Evolutionary conservation across 2,888 invertebrate species (phyloP), one percentile per base, ranked within the genome.

Genomic region (Craniophora ligustri): DNA sequence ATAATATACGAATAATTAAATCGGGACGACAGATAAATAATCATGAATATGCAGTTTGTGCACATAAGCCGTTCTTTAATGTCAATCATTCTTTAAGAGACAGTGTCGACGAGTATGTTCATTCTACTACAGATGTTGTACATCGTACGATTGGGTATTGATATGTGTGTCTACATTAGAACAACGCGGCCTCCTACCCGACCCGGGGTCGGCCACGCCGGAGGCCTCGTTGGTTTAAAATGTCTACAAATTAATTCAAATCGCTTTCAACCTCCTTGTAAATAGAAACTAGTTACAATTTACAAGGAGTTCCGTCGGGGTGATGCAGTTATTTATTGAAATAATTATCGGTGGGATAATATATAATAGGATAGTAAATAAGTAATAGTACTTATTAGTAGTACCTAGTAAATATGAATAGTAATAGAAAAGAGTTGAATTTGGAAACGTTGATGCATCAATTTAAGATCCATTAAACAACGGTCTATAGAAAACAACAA

Each of bases 11-110:
- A 72, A 62, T 74, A 73, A 80, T 80, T 82, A 78, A 81, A 78
- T 74, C 74, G 67, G 75, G 74, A 77, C 79, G 73, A 73, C 65
- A 63, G 75, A 82, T 84, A 84, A 84, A 81, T 80, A 81, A 81
- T 82, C 78, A 82, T 84, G 79, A 78, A 80, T 81, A 71, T 74
- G 67, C 68, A 81, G 67, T 66, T 50, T 38, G 63, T 66, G 68
- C 69, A 66, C 62, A 74, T 85, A 82, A 84, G 81, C 79, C 71
- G 72, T 76, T 76, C 76, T 82, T 81, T 70, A 64, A 76, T 83
- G 81, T 82, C 84, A 86, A 86, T 86, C 85, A 84, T 73, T 77
- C 72, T 72, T 69, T 66, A 45, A 16, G 31, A 47, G 44, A 40
- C 10, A 42, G 50, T 35, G 41, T 31, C 28, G 44, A 45, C 41